Evolutionary conservation across 2,113 vertebrate species (phyloP), one percentile per base, ranked within the genome.

Genomic region (Bothrops jararaca): DNA sequence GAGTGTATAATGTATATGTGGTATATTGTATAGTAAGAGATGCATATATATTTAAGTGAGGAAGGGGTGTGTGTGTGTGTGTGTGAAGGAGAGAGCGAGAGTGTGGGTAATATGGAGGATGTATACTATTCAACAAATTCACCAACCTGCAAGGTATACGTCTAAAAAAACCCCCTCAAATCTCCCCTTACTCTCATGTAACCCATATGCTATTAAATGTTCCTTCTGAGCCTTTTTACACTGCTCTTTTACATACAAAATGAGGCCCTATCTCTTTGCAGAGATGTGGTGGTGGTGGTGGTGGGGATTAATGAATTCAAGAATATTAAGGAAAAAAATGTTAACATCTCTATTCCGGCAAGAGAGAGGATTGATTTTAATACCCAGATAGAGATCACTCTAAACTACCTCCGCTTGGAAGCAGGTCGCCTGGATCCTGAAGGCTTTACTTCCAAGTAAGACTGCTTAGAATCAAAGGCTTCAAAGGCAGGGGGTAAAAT

Each of bases 401-500:
- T 13, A 54, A 56, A 42, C 45, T 50, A 50, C 2, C 48, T 58
- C 80, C 91, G 13, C 22, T 52, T 7, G 29, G 6, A 29, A 86
- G 12, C 39, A 7, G 15, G 29, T 50, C 8, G 0, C 18, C 93
- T 8, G 18, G n/a, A 42, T 18, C 1, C 56, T 26, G 91, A 1
- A 18, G 29, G 22, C 3, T 93, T 89, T 88, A 8, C 86, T 89
- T 92, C 39, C 5, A 95, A 92, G 94, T 42, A 95, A 89, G 92
- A 5, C 48, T 88, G 74, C 15, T 91, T 88, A 92, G 92, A 92
- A 96, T 95, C 93, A 94, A 94, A 95, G 93, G 23, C 53, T 53
- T 92, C 92, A 45, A 45, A 45, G 45, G 45, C 45, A 45, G 45
- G 22, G 15, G 6, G 69, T 39, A 39, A 91, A 89, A 90, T 9